Conservation (phyloP, 2,113 vertebrate genomes). For the Channa argus region DNA sequence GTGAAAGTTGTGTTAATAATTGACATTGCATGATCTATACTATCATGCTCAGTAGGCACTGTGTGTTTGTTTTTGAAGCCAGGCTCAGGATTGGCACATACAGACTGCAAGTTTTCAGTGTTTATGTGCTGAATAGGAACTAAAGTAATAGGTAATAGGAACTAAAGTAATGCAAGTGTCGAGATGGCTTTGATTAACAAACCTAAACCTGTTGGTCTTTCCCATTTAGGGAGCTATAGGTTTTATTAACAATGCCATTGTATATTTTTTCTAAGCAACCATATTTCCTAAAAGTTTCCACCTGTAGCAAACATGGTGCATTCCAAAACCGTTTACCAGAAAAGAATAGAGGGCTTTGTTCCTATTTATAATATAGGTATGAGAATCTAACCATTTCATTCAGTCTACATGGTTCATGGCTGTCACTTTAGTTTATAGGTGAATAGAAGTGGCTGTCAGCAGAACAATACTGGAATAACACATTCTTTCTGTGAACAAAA, state of each 20-base stretch:
- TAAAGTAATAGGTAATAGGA: too few relatives aligned
- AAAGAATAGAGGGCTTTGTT: constrained; percentile 32
- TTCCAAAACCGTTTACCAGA: constrained; percentile 2
- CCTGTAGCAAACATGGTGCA: background rate
- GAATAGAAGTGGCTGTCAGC: constrained; percentile 41
- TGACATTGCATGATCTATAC: too few relatives aligned
- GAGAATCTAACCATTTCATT: constrained; percentile 29
- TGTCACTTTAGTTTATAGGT: constrained; percentile 43
- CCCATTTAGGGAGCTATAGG: background rate
- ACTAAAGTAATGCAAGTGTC: too few relatives aligned
- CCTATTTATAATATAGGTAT: constrained; percentile 15
- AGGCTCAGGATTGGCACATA: too few relatives aligned
- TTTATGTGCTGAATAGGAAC: too few relatives aligned
- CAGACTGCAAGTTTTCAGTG: too few relatives aligned
- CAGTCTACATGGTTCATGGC: constrained; percentile 20
- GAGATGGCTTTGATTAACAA: too few relatives aligned
- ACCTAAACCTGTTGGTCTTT: too few relatives aligned
- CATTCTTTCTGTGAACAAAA: constrained; percentile 20
- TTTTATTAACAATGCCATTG: background rate
- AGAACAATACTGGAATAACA: constrained; percentile 26
- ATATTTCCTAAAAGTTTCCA: constrained; percentile 3
- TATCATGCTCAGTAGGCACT: too few relatives aligned
- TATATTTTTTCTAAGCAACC: background rate
- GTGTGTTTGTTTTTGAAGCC: too few relatives aligned
- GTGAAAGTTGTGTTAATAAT: too few relatives aligned